These are phyloP conservation scores for Pristionchus mayeri DNA, from an alignment of 2,888 invertebrate genomes.

Conservation along the genomic window DNA sequence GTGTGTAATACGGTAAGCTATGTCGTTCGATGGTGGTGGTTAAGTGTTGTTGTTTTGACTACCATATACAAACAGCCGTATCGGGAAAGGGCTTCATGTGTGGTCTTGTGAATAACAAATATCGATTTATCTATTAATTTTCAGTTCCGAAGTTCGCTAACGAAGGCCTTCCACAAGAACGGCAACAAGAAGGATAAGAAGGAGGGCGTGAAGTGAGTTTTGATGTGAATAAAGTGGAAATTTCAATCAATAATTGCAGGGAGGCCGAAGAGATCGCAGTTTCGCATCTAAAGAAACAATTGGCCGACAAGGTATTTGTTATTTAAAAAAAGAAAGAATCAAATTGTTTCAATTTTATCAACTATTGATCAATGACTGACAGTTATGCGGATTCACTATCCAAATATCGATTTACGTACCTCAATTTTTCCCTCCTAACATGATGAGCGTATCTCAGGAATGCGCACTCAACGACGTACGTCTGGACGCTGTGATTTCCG, in stretches of 20 bases:
- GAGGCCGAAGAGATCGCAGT: constrained; percentile 47
- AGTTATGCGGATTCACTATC: too few relatives aligned
- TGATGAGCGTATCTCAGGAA: too few relatives aligned
- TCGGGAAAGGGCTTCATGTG: not conserved
- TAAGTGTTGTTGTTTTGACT: not conserved
- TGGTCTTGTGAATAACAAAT: not conserved
- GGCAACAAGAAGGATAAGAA: constrained; percentile 61
- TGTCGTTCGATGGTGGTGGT: constrained; percentile 16
- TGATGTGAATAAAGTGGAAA: not conserved
- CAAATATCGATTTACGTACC: too few relatives aligned
- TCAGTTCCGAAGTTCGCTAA: constrained; percentile 92
- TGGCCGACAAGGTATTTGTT: constrained; percentile 95
- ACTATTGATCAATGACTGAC: too few relatives aligned
- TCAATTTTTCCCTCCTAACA: too few relatives aligned
- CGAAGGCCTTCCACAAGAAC: constrained; percentile 87
- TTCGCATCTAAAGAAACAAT: constrained; percentile 86
- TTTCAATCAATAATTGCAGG: not conserved
- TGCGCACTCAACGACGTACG: constrained; percentile 83
- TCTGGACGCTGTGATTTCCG: constrained; percentile 94
- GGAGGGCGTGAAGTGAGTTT: constrained; percentile 62
- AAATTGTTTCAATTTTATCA: too few relatives aligned
- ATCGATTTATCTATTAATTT: constrained; percentile 51
- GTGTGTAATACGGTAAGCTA: constrained; percentile 38
- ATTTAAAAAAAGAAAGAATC: constrained; percentile 82
- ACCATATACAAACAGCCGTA: not conserved